Evolutionary conservation across 30 jellyfish, hydroid and myxozoan species (phyloP), one percentile per base, ranked within the genome.

Genomic region (Euphysa ruthae): DNA sequence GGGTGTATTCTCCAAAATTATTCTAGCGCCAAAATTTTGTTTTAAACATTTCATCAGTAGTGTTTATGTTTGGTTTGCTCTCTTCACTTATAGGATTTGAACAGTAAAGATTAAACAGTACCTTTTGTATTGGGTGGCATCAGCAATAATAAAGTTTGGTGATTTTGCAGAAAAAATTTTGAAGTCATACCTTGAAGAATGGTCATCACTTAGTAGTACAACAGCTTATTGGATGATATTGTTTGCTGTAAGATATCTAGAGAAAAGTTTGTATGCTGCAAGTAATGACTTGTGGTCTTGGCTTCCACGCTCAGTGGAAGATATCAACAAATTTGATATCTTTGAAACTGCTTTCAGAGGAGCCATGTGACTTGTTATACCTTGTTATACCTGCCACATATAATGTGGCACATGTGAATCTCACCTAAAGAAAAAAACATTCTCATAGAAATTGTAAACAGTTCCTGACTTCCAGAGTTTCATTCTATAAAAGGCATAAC

Each of bases 231-330:
- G 27, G 27, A 12, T 52, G 27, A n/a, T n/a, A n/a, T 52, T 21
- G 27, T 52, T 15, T 52, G 16, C 65, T 12, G 18, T 20, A 15
- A 52, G 27, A 52, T 52, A 52, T 0, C 22, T 24, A 31, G 16
- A 24, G 22, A 51, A 52, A 24, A 12, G 10, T 52, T 52, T 52
- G 27, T 52, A 52, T 52, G 65, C 65, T 12, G 65, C 65, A 52
- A 52, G 65, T 13, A 52, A 31, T 52, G 65, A 12, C 13, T 52
- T 0, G 22, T 52, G 65, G 25, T 52, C 65, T 0, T 52, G 65
- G 0, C 65, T n/a, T n/a, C n/a, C n/a, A 52, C 65, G 18, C 22
- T 52, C 65, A n/a, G 18, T 52, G 16, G 65, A 15, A 12, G 65
- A 52, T 12, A 52, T 52, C 65, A 52, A 52, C 18, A 52, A 20